Evolutionary conservation across 1,140 invertebrate genomes (phyloP).

Genomic region (Triops cancriformis): DNA sequence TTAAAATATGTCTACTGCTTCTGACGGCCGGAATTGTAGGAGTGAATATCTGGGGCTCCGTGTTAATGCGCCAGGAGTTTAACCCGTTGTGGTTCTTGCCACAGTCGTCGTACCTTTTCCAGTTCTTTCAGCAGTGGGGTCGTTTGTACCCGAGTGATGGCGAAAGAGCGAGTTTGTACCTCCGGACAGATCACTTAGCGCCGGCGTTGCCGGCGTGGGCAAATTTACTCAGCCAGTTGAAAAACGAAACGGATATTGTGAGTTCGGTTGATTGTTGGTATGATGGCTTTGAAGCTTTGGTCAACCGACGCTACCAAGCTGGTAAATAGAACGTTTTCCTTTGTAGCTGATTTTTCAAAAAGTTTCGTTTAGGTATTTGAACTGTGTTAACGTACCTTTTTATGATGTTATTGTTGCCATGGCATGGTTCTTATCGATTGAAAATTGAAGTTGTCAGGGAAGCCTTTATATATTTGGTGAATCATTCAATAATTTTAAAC

Average conservation of each 20-base stretch:
- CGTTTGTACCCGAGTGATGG: conserved; percentile 56
- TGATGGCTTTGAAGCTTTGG: conserved; percentile 49
- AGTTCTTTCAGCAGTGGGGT: conserved; percentile 48
- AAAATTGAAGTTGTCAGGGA: too few species aligned
- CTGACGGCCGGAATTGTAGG: conserved; percentile 49
- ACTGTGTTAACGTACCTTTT: too few species aligned
- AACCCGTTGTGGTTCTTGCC: conserved; percentile 69
- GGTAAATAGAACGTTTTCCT: conserved; percentile 35
- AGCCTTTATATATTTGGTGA: too few species aligned
- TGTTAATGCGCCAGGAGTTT: conserved; percentile 61
- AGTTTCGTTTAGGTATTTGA: not conserved
- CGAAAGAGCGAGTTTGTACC: conserved; percentile 53
- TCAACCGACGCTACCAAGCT: conserved; percentile 42
- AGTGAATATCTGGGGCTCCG: conserved; percentile 51
- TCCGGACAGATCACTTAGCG: conserved; percentile 57
- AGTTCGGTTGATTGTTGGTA: conserved; percentile 53
- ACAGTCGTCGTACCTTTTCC: conserved; percentile 54
- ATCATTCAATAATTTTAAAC: too few species aligned
- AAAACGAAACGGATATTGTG: conserved; percentile 46
- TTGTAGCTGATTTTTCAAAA: not conserved
- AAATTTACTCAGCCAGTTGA: conserved; percentile 45
- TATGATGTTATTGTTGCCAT: too few species aligned
- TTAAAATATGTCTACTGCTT: conserved; percentile 39
- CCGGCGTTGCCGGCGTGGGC: conserved; percentile 53
- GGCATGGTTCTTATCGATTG: too few species aligned